Evolutionary conservation across 1,140 invertebrate species (phyloP).

Genomic region (Drosophila seguyi): DNA sequence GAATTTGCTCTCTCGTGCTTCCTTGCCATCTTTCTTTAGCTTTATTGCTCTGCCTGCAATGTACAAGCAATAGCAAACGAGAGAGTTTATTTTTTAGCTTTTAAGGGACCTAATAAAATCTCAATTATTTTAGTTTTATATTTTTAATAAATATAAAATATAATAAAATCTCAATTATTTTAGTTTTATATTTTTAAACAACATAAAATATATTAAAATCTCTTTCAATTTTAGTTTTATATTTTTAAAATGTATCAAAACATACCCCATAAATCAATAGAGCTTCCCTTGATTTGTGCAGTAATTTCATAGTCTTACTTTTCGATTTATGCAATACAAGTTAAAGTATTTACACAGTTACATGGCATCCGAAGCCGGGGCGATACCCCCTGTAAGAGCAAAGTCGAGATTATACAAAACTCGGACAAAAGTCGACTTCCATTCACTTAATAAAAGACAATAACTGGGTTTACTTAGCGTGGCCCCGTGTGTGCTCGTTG

Average conservation of each 20-base stretch:
- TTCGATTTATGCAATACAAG: not conserved
- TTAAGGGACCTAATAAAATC: not conserved
- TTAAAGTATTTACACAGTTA: constrained; percentile 1
- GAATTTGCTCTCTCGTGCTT: too few species aligned
- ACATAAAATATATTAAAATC: too few species aligned
- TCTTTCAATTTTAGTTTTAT: too few species aligned
- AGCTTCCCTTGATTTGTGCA: not conserved
- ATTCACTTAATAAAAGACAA: constrained; percentile 81
- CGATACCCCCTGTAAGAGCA: constrained; percentile 21
- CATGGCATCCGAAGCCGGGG: not conserved
- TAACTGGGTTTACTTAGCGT: constrained; percentile 75
- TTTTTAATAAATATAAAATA: too few species aligned
- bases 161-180: too few species aligned
- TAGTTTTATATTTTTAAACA: too few species aligned
- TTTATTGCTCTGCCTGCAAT: not conserved
- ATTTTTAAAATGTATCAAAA: too few species aligned
- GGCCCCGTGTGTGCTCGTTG: constrained; percentile 39
- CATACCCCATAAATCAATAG: too few species aligned
- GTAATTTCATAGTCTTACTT: too few species aligned
- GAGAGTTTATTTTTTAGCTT: not conserved
- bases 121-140: too few species aligned
- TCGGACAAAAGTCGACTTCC: constrained; percentile 68
- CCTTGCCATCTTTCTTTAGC: too few species aligned
- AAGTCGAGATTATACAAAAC: constrained; percentile 29
- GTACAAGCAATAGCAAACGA: not conserved